These are phyloP conservation scores for Globodera rostochiensis DNA, from an alignment of 1,140 invertebrate genomes.

Conservation along the genomic window DNA sequence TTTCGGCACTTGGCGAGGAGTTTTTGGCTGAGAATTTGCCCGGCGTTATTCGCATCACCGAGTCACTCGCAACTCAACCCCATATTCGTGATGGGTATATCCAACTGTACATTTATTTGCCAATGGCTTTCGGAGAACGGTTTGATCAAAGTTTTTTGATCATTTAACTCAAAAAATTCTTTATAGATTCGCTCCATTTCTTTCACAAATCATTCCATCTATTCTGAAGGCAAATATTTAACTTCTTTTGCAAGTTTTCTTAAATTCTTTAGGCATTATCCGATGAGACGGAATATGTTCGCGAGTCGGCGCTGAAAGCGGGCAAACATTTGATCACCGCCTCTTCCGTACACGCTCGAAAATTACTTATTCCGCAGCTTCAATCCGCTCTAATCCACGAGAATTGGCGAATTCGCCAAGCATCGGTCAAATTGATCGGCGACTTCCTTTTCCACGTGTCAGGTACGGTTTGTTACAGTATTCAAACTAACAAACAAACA, in stretches of 20 bases:
- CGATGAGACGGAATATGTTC: slow-evolving; percentile 97
- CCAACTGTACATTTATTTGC: slow-evolving; percentile 99
- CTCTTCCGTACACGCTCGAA: slow-evolving; percentile 93
- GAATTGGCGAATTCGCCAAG: slow-evolving; percentile 96
- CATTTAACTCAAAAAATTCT: background rate
- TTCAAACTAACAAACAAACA: too few species aligned
- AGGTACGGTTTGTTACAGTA: slow-evolving; percentile 6
- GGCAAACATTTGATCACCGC: slow-evolving; percentile 94
- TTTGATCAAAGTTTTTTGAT: background rate
- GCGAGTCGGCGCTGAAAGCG: slow-evolving; percentile 91
- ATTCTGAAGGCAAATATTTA: slow-evolving; percentile 78
- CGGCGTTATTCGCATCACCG: slow-evolving; percentile 92
- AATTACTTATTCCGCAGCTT: slow-evolving; percentile 83
- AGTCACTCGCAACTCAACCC: slow-evolving; percentile 79
- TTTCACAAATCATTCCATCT: slow-evolving; percentile 94
- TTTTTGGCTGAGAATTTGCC: slow-evolving; percentile 96
- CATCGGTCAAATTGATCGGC: slow-evolving; percentile 91
- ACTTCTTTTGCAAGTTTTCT: background rate
- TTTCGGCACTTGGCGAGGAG: slow-evolving; percentile 89
- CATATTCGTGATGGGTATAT: slow-evolving; percentile 99
- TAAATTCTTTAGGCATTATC: slow-evolving; percentile 77
- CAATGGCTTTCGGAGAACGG: slow-evolving; percentile 88
- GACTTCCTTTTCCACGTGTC: slow-evolving; percentile 95
- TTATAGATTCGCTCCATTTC: slow-evolving; percentile 83
- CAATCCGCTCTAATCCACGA: slow-evolving; percentile 91